Evolutionary conservation across 2,797 vertebrate genomes (phyloP).

Genomic region (Vireo griseus): DNA sequence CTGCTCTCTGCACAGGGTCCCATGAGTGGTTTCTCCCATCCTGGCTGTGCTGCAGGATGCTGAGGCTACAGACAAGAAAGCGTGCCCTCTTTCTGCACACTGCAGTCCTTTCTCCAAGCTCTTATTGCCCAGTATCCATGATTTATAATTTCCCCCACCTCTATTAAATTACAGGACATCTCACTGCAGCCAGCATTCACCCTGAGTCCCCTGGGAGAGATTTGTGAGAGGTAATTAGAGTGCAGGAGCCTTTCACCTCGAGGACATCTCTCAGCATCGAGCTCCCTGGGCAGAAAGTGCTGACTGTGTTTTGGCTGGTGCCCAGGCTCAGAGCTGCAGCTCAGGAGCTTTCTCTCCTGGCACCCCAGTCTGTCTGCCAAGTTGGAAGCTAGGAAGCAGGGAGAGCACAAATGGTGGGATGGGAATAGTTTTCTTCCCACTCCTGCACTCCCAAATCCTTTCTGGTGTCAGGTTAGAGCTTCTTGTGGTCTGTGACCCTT

Average conservation of each 20-base stretch:
- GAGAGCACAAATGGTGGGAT: background rate
- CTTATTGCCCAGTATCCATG: background rate
- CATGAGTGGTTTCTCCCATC: accelerated
- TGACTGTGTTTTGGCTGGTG: background rate
- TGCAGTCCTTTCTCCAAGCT: background rate
- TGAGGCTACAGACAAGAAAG: background rate
- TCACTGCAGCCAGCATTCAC: background rate
- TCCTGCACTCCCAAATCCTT: background rate
- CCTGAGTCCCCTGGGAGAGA: background rate
- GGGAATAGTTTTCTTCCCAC: background rate
- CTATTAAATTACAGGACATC: background rate
- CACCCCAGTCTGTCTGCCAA: background rate
- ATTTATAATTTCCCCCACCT: accelerated
- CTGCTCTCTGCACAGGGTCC: background rate
- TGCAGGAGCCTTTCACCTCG: constrained; percentile 14
- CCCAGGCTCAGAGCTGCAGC: background rate
- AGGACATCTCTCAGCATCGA: background rate
- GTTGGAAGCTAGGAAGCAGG: background rate
- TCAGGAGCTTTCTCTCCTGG: background rate
- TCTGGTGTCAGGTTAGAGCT: background rate
- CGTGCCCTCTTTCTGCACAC: background rate
- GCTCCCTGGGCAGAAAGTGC: background rate
- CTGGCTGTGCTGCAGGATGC: background rate
- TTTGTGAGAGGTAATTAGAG: constrained; percentile 29
- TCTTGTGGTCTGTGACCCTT: background rate